These are phyloP conservation scores for Podarcis siculus DNA, from an alignment of 2,797 vertebrate species.

Conservation along the genomic window DNA sequence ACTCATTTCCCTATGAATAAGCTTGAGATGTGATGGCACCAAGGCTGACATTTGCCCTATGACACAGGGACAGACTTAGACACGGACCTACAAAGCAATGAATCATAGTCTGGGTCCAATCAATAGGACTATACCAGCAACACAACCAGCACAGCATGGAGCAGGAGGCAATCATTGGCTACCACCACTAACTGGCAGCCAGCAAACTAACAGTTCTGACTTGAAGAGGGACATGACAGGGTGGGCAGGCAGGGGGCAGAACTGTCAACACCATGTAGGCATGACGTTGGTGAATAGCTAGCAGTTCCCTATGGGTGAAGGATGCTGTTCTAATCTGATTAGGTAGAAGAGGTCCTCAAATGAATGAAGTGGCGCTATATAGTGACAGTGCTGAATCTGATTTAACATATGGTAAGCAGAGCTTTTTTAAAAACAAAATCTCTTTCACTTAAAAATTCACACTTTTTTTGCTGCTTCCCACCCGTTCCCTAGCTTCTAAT, in stretches of 20 bases:
- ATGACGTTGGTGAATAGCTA: not conserved
- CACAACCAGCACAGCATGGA: not conserved
- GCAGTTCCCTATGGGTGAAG: not conserved
- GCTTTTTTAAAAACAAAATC: not conserved
- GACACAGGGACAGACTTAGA: too few species aligned
- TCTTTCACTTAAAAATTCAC: slow-evolving; percentile 13
- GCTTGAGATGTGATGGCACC: not conserved
- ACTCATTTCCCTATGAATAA: not conserved
- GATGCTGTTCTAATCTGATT: not conserved
- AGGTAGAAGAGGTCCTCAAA: not conserved
- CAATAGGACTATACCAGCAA: not conserved
- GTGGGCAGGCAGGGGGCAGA: not conserved
- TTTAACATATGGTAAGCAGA: not conserved
- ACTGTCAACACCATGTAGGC: not conserved
- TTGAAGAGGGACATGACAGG: too few species aligned
- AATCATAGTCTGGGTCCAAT: too few species aligned
- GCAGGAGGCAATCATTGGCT: not conserved
- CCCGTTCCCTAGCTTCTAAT: not conserved
- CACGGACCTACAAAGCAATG: too few species aligned
- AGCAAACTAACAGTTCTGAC: not conserved
- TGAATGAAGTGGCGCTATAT: not conserved
- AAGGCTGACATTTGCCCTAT: not conserved
- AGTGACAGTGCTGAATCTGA: not conserved
- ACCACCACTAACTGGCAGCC: not conserved
- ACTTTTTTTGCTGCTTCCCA: slow-evolving; percentile 23